Evolutionary conservation across 2,113 vertebrate species (phyloP).

Genomic region (Osmerus mordax): DNA sequence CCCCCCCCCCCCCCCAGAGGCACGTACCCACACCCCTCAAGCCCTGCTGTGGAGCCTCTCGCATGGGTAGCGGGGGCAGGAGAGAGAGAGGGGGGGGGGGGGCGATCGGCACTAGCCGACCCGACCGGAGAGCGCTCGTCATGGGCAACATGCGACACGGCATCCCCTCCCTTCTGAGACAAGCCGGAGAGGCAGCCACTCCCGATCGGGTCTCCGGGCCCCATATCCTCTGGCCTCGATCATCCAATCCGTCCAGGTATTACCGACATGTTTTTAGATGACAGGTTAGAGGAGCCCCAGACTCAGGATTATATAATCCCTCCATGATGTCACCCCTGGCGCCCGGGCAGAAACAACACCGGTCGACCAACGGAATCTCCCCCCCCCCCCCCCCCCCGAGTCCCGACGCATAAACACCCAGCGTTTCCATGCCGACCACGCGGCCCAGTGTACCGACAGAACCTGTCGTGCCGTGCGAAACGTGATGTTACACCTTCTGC

Average conservation of each 20-base stretch:
- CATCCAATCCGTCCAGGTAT: background rate
- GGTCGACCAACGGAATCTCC: background rate
- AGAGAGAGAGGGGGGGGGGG: slow-evolving; percentile 1
- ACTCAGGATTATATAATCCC: slow-evolving; percentile 35
- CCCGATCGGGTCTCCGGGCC: too few relatives aligned
- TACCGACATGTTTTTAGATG: slow-evolving; percentile 21
- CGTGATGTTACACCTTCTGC: background rate
- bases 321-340: slow-evolving; percentile 42
- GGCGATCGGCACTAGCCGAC: too few relatives aligned
- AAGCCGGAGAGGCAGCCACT: too few relatives aligned
- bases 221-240: too few relatives aligned
- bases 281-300: slow-evolving; percentile 3
- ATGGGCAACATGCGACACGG: too few relatives aligned
- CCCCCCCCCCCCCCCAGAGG: background rate
- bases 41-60: background rate
- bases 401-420: slow-evolving; percentile 27
- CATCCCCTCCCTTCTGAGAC: too few relatives aligned
- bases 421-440: slow-evolving; percentile 25
- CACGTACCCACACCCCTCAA: background rate
- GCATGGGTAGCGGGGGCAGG: slow-evolving; percentile 39
- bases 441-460: background rate
- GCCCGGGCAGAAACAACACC: slow-evolving; percentile 22
- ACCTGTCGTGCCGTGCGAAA: background rate
- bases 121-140: too few relatives aligned
- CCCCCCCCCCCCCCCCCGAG: background rate